Base-by-base conservation (phyloP, 2,888 invertebrate genomes). In the Drosophila mercatorum region DNA sequence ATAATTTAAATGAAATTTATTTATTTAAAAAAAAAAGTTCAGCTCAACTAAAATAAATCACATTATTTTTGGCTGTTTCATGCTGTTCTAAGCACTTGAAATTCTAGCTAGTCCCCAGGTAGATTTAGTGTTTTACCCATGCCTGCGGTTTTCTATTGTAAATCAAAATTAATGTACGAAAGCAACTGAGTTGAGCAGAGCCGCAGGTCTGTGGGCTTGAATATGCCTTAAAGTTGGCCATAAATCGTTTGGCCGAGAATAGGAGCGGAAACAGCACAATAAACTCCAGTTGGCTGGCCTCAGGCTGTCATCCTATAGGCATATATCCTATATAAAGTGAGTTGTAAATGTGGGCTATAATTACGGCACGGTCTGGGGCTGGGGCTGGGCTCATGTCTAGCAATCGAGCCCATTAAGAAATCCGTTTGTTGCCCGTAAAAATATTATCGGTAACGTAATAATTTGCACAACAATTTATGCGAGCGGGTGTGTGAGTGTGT, bases 381-480 rank as follows among this genome's bases (percentile, higher is more conserved):
- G 17, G 17, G 17, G 17, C 17, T 7, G 26, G 53, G 41, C 8
- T 31, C 31, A n/a, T 31, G 17, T 36, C 12, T 10, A 34, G 51
- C 51, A 51, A 47, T 59, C 62, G 64, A 40, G 73, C 78, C 78
- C 87, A 83, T 89, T 89, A 83, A 83, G 89, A 80, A 89, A 89
- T 89, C 83, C 78, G 72, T 81, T 78, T 64, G 70, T 43, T 56
- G 68, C 67, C 61, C 72, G 55, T 89, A 81, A 84, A 84, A 89
- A 75, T 78, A 81, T 89, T 87, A 84, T 84, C 89, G 84, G 68
- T 55, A 72, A 68, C 57, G 73, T 69, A 81, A 87, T 89, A 83
- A 76, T 68, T 82, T 72, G 46, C 51, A 70, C 49, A 67, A 44
- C 72, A 49, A 57, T 66, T 68, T 66, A 66, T 58, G 67, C 44